A percentile compares a stretch with the other conserved stretches of the same genome.
These are phyloP conservation scores for Prunella fulvescens DNA, from an alignment of 2,113 vertebrate genomes.

Conservation along the genomic window DNA sequence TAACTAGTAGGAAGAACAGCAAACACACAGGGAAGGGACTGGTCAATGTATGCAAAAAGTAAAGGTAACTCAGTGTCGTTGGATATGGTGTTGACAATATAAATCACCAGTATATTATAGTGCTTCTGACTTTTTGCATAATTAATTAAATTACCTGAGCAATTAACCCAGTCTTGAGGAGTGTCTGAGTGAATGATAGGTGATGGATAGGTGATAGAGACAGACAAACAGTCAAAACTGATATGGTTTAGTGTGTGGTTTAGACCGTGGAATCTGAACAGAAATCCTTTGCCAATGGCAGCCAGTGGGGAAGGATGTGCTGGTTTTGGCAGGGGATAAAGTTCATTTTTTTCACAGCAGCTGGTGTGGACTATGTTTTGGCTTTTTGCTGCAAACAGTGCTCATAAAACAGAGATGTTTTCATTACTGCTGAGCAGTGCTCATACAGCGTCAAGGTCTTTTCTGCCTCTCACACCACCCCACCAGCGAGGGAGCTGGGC, in stretches of 20 bases:
- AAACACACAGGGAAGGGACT: neutral
- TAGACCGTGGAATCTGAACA: neutral
- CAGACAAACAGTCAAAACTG: neutral
- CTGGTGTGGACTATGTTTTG: neutral
- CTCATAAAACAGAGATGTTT: neutral
- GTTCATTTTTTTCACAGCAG: neutral
- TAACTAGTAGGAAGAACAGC: neutral
- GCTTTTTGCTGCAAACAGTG: neutral
- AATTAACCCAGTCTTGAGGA: neutral
- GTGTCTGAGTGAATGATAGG: neutral
- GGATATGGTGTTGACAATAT: neutral
- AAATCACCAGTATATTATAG: neutral
- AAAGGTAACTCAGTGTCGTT: neutral
- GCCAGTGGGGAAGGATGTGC: neutral
- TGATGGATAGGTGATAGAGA: neutral
- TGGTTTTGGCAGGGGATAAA: neutral
- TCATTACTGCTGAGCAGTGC: neutral
- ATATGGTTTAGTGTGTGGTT: neutral
- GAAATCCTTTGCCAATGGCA: neutral
- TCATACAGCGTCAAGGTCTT: neutral
- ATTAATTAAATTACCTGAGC: neutral
- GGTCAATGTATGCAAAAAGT: neutral
- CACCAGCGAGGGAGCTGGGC: neutral
- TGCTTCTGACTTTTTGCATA: neutral
- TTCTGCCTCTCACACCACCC: neutral